These are phyloP conservation scores for Rhinopomastus cyanomelas DNA, from an alignment of 2,113 vertebrate genomes.

Conservation along the genomic window DNA sequence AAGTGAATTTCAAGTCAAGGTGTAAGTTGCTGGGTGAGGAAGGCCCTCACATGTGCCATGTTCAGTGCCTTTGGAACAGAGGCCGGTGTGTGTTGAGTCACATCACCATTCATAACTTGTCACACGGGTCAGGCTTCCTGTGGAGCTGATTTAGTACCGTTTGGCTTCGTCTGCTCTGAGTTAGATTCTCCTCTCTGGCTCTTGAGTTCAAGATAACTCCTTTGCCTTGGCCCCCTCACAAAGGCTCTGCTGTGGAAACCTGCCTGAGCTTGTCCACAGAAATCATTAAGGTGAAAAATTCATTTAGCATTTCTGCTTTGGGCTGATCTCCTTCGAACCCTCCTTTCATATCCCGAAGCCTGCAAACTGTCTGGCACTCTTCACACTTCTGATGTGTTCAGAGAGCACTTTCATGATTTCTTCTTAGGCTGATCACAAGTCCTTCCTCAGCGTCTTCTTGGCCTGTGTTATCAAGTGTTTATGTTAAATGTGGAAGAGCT, in stretches of 20 bases:
- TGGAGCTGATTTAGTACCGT: too few relatives aligned
- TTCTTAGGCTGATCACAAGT: constrained; percentile 9
- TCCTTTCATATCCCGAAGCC: constrained; percentile 8
- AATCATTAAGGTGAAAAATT: constrained; percentile 35
- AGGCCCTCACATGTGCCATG: neutral
- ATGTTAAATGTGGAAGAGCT: constrained; percentile 12
- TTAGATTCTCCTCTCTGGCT: constrained; percentile 14
- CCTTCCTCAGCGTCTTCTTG: constrained; percentile 45
- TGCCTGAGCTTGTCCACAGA: constrained; percentile 24
- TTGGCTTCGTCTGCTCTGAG: constrained; percentile 3
- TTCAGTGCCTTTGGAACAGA: neutral
- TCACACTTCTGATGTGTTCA: constrained; percentile 29
- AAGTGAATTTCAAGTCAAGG: too few relatives aligned
- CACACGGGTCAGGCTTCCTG: constrained; percentile 13
- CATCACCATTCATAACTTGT: neutral
- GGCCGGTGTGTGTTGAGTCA: neutral
- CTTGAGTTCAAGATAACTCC: neutral
- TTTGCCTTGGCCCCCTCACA: constrained; percentile 29
- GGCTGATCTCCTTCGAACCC: constrained; percentile 29
- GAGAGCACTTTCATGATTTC: constrained; percentile 25
- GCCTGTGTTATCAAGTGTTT: neutral
- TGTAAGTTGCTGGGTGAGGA: too few relatives aligned
- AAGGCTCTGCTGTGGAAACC: neutral
- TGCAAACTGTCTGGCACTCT: constrained; percentile 40
- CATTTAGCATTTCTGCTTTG: constrained; percentile 40